These are phyloP conservation scores for Epinotia demarniana DNA, from an alignment of 2,888 invertebrate species.

Conservation along the genomic window DNA sequence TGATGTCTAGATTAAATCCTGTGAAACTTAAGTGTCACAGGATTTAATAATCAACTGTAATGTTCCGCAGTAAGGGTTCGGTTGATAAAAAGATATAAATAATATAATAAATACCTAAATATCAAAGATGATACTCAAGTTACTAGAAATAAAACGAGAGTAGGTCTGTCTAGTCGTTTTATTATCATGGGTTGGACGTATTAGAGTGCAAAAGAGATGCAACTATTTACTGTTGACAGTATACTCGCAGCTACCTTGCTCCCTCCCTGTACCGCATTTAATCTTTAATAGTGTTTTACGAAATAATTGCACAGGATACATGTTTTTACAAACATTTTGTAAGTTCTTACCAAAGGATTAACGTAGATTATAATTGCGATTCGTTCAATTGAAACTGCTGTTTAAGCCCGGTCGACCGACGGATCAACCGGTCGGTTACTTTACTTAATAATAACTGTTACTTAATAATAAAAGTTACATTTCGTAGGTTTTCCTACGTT, in stretches of 20 bases:
- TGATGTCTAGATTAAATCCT: no score
- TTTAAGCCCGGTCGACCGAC: conserved; percentile 12
- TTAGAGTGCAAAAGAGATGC: no score
- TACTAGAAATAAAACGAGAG: no score
- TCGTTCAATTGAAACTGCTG: conserved; percentile 20
- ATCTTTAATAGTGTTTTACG: neutral
- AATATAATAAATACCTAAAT: no score
- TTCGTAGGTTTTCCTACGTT: neutral
- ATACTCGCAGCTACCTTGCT: neutral
- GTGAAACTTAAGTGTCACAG: no score
- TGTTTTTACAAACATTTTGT: conserved; percentile 15
- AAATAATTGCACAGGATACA: conserved; percentile 8
- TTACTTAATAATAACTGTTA: neutral
- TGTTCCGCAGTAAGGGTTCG: no score
- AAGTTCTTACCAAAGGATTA: conserved; percentile 6
- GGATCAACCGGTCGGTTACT: neutral
- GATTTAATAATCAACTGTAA: no score
- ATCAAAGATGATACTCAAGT: no score
- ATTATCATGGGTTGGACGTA: no score
- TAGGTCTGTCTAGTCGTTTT: no score
- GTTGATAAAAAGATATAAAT: no score
- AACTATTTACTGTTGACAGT: neutral
- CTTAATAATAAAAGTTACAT: neutral
- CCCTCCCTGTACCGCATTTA: neutral
- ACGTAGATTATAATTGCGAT: conserved; percentile 25